These are phyloP conservation scores for Muscidifurax raptorellus DNA, from an alignment of 1,140 invertebrate genomes.

Conservation along the genomic window DNA sequence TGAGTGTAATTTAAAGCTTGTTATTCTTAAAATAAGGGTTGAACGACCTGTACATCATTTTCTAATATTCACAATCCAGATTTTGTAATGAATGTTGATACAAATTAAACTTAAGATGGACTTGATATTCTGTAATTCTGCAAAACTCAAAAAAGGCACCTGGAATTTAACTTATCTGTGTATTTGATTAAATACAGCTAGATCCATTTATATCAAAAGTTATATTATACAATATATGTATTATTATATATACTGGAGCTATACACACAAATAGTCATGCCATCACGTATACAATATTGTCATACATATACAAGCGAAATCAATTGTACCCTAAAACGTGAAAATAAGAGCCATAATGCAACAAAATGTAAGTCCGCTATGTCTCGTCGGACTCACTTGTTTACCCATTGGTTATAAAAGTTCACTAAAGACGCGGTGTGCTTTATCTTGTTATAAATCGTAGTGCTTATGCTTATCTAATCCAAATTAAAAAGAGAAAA, in stretches of 20 bases:
- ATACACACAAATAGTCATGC: slow-evolving; percentile 42
- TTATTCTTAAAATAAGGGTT: neutral
- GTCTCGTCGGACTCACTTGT: slow-evolving; percentile 20
- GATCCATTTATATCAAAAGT: slow-evolving; percentile 47
- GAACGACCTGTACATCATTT: neutral
- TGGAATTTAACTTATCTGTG: slow-evolving; percentile 50
- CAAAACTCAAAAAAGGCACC: slow-evolving; percentile 51
- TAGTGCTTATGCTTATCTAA: slow-evolving; percentile 10
- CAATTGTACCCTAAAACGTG: slow-evolving; percentile 41
- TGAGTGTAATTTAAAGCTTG: slow-evolving; percentile 20
- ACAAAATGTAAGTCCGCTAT: slow-evolving; percentile 13
- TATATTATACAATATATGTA: slow-evolving; percentile 36
- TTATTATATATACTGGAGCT: slow-evolving; percentile 25
- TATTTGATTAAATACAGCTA: slow-evolving; percentile 48
- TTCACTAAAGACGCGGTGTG: slow-evolving; percentile 20
- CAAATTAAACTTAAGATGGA: slow-evolving; percentile 6
- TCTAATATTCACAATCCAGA: neutral
- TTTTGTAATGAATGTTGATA: slow-evolving; percentile 7
- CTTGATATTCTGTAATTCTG: slow-evolving; percentile 31
- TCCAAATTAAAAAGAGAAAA: slow-evolving; percentile 36
- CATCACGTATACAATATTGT: slow-evolving; percentile 41
- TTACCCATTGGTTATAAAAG: slow-evolving; percentile 33
- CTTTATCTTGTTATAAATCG: slow-evolving; percentile 32
- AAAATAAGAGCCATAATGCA: slow-evolving; percentile 52
- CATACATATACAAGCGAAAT: slow-evolving; percentile 38